Conservation (phyloP, 2,797 vertebrate species). For the Xerus rutilus region DNA sequence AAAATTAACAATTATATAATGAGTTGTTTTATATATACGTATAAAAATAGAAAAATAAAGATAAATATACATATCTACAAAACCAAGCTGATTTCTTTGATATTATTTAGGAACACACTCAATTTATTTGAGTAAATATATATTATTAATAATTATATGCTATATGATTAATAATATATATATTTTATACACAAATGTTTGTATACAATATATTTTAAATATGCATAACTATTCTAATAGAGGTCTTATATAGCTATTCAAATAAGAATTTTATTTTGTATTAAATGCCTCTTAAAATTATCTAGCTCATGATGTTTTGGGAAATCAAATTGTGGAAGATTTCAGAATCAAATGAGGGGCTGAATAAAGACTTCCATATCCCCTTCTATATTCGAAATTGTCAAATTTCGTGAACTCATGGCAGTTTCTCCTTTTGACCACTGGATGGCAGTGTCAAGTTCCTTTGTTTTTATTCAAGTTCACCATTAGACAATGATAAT, state of each 20-base stretch:
- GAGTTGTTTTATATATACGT: not conserved
- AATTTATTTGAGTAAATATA: constrained; percentile 7
- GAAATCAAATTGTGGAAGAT: not conserved
- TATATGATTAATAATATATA: not conserved
- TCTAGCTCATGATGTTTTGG: not conserved
- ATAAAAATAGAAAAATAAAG: not conserved
- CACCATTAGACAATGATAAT: not conserved
- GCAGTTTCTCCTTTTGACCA: constrained; percentile 45
- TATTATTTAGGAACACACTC: not conserved
- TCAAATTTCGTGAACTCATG: not conserved
- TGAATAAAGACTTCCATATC: not conserved
- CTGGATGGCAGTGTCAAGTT: constrained; percentile 54
- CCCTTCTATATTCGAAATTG: not conserved
- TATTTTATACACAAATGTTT: not conserved
- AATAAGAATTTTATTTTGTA: not conserved
- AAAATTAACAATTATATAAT: not conserved
- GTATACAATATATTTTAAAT: constrained; percentile 20
- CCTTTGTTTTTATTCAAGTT: constrained; percentile 1
- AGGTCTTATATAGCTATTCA: not conserved
- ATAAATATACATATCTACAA: not conserved
- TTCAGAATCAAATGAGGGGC: not conserved
- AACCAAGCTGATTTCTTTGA: not conserved
- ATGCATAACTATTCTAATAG: not conserved
- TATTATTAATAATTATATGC: not conserved
- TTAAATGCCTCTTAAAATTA: not conserved